phyloP scores from a whole-genome alignment of 2,797 vertebrate species.

The Sternotherus odoratus region DNA sequence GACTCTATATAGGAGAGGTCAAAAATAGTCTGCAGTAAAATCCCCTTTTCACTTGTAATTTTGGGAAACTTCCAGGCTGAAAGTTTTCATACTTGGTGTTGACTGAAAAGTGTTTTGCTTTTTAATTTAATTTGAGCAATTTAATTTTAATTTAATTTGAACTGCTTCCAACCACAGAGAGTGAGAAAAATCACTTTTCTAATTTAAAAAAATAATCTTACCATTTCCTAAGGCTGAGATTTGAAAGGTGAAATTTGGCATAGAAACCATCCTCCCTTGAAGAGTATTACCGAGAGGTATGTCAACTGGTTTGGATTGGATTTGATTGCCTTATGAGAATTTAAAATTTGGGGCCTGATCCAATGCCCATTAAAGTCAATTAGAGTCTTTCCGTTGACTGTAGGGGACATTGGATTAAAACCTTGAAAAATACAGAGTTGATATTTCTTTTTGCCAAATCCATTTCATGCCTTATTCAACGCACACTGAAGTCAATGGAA shows the following conservation, averaged over 20 bases:
- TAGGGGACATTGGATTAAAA: neutral
- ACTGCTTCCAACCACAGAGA: neutral
- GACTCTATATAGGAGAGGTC: neutral
- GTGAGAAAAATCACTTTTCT: neutral
- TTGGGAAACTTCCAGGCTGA: neutral
- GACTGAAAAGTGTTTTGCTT: neutral
- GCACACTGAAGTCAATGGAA: neutral
- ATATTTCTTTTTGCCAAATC: neutral
- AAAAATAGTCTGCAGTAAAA: neutral
- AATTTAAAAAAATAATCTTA: neutral
- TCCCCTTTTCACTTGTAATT: neutral
- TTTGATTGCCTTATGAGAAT: neutral
- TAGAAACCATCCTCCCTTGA: fast-evolving
- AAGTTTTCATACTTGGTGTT: neutral
- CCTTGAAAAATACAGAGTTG: constrained; percentile 22
- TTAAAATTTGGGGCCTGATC: neutral
- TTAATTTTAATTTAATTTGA: too few relatives aligned
- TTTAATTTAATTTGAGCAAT: neutral
- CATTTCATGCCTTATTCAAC: constrained; percentile 30
- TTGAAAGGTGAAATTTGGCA: neutral
- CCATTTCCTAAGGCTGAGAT: neutral
- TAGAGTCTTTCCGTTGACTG: neutral
- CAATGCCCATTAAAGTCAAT: neutral
- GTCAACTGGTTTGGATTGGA: neutral
- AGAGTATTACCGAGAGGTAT: neutral